Evolutionary conservation across 2,888 invertebrate genomes (phyloP).

Genomic region (Eupithecia insigniata): DNA sequence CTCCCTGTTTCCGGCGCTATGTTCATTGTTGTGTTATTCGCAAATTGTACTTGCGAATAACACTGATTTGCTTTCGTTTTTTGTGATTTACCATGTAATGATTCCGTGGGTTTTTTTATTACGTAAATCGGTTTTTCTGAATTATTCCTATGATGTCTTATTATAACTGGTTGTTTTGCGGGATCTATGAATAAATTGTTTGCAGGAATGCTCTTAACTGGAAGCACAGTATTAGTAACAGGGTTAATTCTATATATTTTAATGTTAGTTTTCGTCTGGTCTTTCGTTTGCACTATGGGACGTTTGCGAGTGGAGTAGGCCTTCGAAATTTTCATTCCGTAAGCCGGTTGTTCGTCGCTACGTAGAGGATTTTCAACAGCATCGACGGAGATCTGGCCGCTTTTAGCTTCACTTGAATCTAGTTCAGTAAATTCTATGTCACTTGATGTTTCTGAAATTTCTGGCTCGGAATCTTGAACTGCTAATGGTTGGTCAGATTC

Average conservation of each 20-base stretch:
- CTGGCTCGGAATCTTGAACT: not conserved
- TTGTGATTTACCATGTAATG: not conserved
- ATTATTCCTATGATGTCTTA: not conserved
- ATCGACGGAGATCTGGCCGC: not conserved
- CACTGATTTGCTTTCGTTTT: not conserved
- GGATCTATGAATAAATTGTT: not conserved
- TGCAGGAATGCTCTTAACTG: not conserved
- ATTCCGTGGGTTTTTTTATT: not conserved
- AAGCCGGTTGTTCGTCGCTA: not conserved
- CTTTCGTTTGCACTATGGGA: not conserved
- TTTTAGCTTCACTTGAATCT: not conserved
- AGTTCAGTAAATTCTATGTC: not conserved
- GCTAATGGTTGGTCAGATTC: not conserved
- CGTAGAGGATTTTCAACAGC: not conserved
- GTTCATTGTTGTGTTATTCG: not conserved
- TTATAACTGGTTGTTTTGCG: not conserved
- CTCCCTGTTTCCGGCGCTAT: not conserved
- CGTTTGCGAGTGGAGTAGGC: not conserved
- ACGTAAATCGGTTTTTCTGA: not conserved
- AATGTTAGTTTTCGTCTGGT: not conserved
- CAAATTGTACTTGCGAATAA: not conserved
- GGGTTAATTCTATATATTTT: conserved; percentile 1
- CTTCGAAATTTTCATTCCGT: not conserved
- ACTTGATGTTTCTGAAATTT: not conserved
- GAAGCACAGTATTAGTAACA: not conserved